Conservation (phyloP, 2,888 invertebrate species). For the Gasteruption jaculator region DNA sequence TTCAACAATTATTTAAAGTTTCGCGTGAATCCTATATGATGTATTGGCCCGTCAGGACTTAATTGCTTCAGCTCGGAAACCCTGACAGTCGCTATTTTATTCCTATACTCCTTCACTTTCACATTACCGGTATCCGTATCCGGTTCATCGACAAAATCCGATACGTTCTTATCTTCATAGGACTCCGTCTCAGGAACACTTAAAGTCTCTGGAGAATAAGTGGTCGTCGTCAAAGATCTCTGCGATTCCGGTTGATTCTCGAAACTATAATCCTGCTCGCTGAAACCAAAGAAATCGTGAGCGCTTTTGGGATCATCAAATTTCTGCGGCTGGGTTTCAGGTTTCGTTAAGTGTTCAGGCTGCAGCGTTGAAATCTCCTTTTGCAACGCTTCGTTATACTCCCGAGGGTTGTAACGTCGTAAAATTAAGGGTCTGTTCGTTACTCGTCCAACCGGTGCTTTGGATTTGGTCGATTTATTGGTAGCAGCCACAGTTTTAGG, state of each 20-base stretch:
- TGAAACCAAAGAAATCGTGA: conserved; percentile 28
- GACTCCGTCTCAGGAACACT: too few relatives aligned
- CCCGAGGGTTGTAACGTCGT: too few relatives aligned
- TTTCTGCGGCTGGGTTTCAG: conserved; percentile 2
- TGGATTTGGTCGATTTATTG: too few relatives aligned
- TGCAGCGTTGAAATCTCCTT: neutral
- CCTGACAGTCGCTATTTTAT: conserved; percentile 29
- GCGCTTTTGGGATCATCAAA: conserved; percentile 23
- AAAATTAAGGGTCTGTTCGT: too few relatives aligned
- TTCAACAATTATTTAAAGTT: conserved; percentile 26
- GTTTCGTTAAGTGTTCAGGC: neutral
- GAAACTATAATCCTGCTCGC: conserved; percentile 22
- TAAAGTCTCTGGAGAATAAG: neutral
- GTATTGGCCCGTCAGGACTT: conserved; percentile 24
- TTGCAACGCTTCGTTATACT: too few relatives aligned
- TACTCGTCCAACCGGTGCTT: too few relatives aligned
- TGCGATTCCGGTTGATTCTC: conserved; percentile 9
- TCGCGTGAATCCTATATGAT: conserved; percentile 25
- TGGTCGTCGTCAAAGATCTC: conserved; percentile 2
- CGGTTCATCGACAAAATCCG: conserved; percentile 27
- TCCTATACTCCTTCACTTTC: conserved; percentile 30
- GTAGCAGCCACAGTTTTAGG: too few relatives aligned
- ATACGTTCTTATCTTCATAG: conserved; percentile 1
- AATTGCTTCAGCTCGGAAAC: conserved; percentile 27
- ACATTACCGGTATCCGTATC: conserved; percentile 30